phyloP scores from a whole-genome alignment of 1,140 invertebrate species.

The Adoxophyes honmai region DNA sequence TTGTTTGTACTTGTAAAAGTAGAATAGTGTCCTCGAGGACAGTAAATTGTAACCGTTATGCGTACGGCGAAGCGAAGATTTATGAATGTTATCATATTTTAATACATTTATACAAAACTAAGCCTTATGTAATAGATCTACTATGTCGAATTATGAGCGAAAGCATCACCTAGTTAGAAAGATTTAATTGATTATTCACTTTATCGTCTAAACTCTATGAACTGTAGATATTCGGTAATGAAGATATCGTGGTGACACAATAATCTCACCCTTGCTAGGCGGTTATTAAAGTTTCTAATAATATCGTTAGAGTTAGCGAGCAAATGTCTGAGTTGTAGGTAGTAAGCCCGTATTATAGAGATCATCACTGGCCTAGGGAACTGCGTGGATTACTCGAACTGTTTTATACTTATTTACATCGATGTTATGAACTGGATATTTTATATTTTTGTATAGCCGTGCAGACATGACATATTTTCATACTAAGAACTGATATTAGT shows the following conservation, averaged over 20 bases:
- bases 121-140: conserved; percentile 43
- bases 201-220: conserved; percentile 32
- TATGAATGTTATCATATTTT: conserved; percentile 72
- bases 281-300: conserved; percentile 32
- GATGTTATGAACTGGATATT: conserved; percentile 47
- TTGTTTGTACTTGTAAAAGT: conserved; percentile 48
- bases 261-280: conserved; percentile 38
- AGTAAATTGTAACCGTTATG: conserved; percentile 37
- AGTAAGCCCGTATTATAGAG: conserved; percentile 2
- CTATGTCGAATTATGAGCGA: conserved; percentile 35
- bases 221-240: conserved; percentile 35
- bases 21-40: conserved; percentile 52
- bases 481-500: conserved; percentile 43
- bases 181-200: conserved; percentile 46
- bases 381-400: conserved; percentile 16
- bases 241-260: conserved; percentile 21
- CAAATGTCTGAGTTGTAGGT: conserved; percentile 9
- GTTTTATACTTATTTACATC: conserved; percentile 35
- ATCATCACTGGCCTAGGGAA: background rate
- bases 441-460: conserved; percentile 53
- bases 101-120: conserved; percentile 61
- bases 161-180: conserved; percentile 43
- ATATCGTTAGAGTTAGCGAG: conserved; percentile 24
- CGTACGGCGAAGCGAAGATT: conserved; percentile 34
- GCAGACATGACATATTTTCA: conserved; percentile 49